phyloP scores from a whole-genome alignment of 2,797 vertebrate genomes.

The Gymnoscopelus microlampas region DNA sequence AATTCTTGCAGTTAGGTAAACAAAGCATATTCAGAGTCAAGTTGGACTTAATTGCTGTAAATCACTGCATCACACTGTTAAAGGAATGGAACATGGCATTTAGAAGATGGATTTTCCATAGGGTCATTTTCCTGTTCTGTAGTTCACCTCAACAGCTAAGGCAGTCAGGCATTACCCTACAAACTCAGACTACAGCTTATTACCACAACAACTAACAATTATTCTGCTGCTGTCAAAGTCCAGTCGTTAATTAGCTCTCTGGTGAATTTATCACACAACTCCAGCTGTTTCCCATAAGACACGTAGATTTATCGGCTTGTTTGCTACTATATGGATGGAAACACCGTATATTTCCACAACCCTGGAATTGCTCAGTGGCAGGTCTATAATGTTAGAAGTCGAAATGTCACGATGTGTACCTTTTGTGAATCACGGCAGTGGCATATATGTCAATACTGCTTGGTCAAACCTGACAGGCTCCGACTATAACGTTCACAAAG shows the following conservation, averaged over 20 bases:
- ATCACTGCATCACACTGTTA: conserved; percentile 35
- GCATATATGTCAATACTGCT: conserved; percentile 28
- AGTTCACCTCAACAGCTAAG: conserved; percentile 15
- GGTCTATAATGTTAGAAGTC: conserved; percentile 22
- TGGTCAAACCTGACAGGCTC: conserved; percentile 11
- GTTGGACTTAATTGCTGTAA: conserved; percentile 28
- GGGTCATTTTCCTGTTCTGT: conserved; percentile 24
- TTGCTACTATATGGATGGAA: conserved; percentile 15
- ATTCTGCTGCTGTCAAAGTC: conserved; percentile 5
- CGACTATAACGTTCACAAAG: conserved; percentile 14
- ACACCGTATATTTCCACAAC: conserved; percentile 19
- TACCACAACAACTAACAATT: conserved; percentile 43
- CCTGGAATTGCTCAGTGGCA: conserved; percentile 14
- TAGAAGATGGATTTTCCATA: conserved; percentile 42
- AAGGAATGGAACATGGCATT: conserved; percentile 46
- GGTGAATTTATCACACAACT: conserved; percentile 26
- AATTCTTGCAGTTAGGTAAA: conserved; percentile 7
- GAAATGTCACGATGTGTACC: conserved; percentile 16
- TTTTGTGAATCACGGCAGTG: conserved; percentile 1
- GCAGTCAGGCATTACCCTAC: conserved; percentile 31
- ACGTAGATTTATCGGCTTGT: conserved; percentile 35
- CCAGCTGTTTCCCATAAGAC: conserved; percentile 34
- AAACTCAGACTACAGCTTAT: conserved; percentile 41
- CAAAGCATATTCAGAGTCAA: conserved; percentile 25
- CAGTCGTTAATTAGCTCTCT: conserved; percentile 48